Base-by-base conservation (phyloP, 2,888 invertebrate genomes). In the Chalcis sispes region DNA sequence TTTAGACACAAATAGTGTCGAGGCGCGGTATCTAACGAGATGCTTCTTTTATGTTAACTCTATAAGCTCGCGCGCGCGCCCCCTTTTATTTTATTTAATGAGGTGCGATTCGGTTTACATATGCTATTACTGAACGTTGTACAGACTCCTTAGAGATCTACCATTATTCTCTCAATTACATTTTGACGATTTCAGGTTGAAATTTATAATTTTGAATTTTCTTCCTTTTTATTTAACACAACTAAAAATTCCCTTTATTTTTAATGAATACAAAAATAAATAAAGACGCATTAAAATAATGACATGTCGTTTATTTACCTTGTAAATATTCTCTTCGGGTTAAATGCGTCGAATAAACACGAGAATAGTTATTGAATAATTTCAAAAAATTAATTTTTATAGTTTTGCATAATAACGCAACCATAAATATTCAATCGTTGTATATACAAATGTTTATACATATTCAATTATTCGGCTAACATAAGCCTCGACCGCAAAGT, bases 1-100 rank as follows among this genome's bases (percentile, higher is more conserved):
- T 64, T 64, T 62, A 54, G 52, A 61, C 52, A 59, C 36, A 59
- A 59, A 58, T 58, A 70, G 48, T 42, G 48, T 1, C 27, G 23
- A 7, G 10, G 20, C n/a, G 18, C n/a, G 5, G 29, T 25, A 46
- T 48, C 50, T 71, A 36, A 27, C 46, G 69, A 46, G 27, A 66
- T 40, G 32, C 42, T 13, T 29, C 7, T 46, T 48, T 50, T 27
- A 18, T 36, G 29, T 18, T 5, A 15, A 29, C 27, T 64, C 29
- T n/a, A n/a, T n/a, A n/a, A n/a, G 42, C 32, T 32, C 32, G 32
- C 8, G 32, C 32, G 36, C 36, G 58, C 23, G 15, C 20, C 46
- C 4, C 18, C 2, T 4, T 27, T 40, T 62, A 54, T 54, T 64
- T 64, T 27, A 46, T 50, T 48, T 65, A 58, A 58, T 52, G 54